Evolutionary conservation across 2,797 vertebrate genomes (phyloP).

Genomic region (Australoheros facetus): DNA sequence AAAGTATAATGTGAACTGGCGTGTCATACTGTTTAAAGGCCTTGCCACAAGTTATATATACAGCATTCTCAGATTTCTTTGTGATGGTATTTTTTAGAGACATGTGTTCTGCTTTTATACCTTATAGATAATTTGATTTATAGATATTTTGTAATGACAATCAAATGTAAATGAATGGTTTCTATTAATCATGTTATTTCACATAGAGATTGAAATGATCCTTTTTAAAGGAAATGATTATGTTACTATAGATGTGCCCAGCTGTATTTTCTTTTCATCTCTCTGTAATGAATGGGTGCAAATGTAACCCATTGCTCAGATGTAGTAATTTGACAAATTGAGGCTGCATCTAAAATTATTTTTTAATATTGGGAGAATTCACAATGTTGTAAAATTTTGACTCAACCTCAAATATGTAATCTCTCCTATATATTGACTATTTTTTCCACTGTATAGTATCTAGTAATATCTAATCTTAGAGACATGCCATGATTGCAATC

Average conservation of each 20-base stretch:
- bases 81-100: constrained; percentile 79
- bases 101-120: constrained; percentile 78
- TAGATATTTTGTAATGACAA: constrained; percentile 85
- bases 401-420: constrained; percentile 53
- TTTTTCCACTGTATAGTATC: constrained; percentile 57
- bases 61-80: constrained; percentile 73
- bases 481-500: constrained; percentile 49
- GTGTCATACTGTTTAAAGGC: constrained; percentile 71
- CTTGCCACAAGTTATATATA: constrained; percentile 69
- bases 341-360: constrained; percentile 54
- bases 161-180: constrained; percentile 84
- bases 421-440: constrained; percentile 52
- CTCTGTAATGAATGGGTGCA: constrained; percentile 45
- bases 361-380: constrained; percentile 62
- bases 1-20: constrained; percentile 74
- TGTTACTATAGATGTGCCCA: constrained; percentile 63
- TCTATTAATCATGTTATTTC: constrained; percentile 75
- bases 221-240: constrained; percentile 71
- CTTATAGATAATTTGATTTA: constrained; percentile 79
- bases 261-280: constrained; percentile 60
- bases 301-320: constrained; percentile 31
- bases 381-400: constrained; percentile 42
- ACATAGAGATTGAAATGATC: constrained; percentile 71
- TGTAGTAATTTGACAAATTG: constrained; percentile 51
- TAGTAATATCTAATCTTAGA: constrained; percentile 53